These are phyloP conservation scores for Laticauda colubrina DNA, from an alignment of 2,113 vertebrate species.

Conservation along the genomic window DNA sequence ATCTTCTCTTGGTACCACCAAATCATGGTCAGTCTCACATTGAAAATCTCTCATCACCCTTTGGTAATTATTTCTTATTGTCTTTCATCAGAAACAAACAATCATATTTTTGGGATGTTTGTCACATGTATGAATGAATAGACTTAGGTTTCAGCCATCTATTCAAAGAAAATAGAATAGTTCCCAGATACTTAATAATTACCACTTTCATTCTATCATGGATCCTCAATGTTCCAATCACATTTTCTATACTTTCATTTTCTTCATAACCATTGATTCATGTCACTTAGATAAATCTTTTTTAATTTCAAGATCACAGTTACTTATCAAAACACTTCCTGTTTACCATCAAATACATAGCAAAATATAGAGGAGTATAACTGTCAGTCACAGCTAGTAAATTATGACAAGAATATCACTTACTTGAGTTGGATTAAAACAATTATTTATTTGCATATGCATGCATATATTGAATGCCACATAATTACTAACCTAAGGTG, in stretches of 20 bases:
- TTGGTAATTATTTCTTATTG: neutral
- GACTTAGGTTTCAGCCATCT: neutral
- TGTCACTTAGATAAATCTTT: neutral
- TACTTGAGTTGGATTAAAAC: neutral
- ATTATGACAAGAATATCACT: neutral
- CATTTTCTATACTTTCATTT: neutral
- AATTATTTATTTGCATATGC: conserved; percentile 19
- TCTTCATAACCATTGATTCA: neutral
- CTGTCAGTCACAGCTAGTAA: neutral
- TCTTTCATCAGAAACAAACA: neutral
- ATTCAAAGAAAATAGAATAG: neutral
- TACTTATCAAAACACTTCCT: neutral
- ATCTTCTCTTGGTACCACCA: neutral
- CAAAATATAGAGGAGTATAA: neutral
- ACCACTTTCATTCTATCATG: neutral
- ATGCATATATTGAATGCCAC: conserved; percentile 2
- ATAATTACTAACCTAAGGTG: conserved; percentile 16
- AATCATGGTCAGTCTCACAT: neutral
- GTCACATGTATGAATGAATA: neutral
- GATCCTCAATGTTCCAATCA: neutral
- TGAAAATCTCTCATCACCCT: neutral
- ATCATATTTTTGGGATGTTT: neutral
- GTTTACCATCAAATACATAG: neutral
- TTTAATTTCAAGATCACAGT: neutral
- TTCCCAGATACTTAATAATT: neutral